Evolutionary conservation across 2,888 invertebrate genomes (phyloP), one percentile per base, ranked within the genome.

Genomic region (Yponomeuta sedellus): DNA sequence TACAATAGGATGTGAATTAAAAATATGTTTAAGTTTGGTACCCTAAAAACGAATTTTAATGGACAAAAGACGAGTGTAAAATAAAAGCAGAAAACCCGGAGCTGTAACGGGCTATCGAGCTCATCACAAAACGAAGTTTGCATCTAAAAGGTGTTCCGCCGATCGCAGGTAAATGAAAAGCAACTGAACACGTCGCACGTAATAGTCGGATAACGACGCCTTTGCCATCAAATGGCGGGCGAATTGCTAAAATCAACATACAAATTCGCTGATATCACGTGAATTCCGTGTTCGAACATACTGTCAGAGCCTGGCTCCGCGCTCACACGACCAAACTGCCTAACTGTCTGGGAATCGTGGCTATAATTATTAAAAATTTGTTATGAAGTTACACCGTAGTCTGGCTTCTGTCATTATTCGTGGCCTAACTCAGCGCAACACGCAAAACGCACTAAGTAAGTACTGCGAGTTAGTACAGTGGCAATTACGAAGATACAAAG

Each of bases 221-320:
- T 52, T 52, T 52, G 59, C 58, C 58, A 58, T 58, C 58, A 58
- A 58, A 22, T 58, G 58, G 22, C 20, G 25, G 59, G 59, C 11
- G 25, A 59, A 59, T 59, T 59, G 59, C 20, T 59, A 59, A 59
- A 59, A 59, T 59, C 59, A 59, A 59, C 59, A 59, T 25, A 22
- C 59, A 59, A 59, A 22, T 22, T 59, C 25, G 44, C 44, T 52
- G 44, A 52, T 52, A 5, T 52, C 44, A 52, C 44, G 44, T 12
- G 44, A 52, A 52, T 4, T 52, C 44, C 16, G 16, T 34, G 34
- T 16, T 52, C 12, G 44, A 52, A 52, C 44, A 52, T 52, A 52
- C 44, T 52, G 44, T 16, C 44, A 44, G 11, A 12, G 44, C 44
- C 12, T 12, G 44, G 16, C 44, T 52, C 44, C 44, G 44, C 44